Conservation (phyloP, 2,888 invertebrate species). For the Melanostoma mellinum region DNA sequence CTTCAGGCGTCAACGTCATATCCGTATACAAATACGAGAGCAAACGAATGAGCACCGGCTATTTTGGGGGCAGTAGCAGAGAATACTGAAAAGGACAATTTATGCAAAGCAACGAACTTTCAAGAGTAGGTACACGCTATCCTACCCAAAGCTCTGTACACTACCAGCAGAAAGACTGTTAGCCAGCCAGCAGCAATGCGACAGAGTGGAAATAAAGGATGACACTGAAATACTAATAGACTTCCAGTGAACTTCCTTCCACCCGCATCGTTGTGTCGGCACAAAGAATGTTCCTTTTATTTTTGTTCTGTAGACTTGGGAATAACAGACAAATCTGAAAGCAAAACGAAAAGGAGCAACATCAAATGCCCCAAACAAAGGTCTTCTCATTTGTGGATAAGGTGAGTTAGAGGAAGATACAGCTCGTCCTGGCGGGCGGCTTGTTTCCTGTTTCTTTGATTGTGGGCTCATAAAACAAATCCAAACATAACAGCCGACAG, state of each 20-base stretch:
- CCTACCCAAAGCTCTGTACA: constrained; percentile 21
- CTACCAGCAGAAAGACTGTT: constrained; percentile 49
- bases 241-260: constrained; percentile 69
- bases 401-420: constrained; percentile 15
- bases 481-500: constrained; percentile 76
- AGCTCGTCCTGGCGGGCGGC: constrained; percentile 54
- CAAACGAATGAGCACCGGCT: constrained; percentile 36
- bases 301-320: constrained; percentile 9
- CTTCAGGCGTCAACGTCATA: constrained; percentile 56
- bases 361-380: constrained; percentile 61
- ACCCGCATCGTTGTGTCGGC: constrained; percentile 40
- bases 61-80: neutral
- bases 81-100: constrained; percentile 69
- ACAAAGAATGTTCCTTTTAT: constrained; percentile 26
- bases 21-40: constrained; percentile 41
- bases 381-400: constrained; percentile 28
- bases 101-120: constrained; percentile 72
- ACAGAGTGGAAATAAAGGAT: constrained; percentile 71
- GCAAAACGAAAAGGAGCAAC: constrained; percentile 48
- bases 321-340: constrained; percentile 40
- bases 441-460: constrained; percentile 70
- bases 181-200: constrained; percentile 66
- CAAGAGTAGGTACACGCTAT: constrained; percentile 35
- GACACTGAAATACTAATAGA: constrained; percentile 72
- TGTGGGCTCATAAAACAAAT: constrained; percentile 73